A percentile compares a stretch with the other conserved stretches of the same genome.
phyloP scores from a whole-genome alignment of 2,113 vertebrate genomes.

The Nycticebus coucang region DNA sequence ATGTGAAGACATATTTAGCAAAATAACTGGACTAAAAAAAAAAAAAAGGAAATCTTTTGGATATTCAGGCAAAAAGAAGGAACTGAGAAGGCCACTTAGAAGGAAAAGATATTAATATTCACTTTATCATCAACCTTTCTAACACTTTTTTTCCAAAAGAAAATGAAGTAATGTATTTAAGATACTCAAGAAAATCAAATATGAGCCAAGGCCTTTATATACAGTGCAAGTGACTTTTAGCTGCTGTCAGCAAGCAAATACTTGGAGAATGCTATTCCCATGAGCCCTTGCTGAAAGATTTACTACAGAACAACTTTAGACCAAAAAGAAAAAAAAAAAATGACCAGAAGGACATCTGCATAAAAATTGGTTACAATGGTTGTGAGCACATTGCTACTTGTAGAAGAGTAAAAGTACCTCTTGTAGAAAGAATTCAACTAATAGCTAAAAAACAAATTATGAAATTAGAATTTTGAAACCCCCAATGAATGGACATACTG shows the following conservation, averaged over 20 bases:
- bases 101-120: background rate
- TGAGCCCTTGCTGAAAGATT: background rate
- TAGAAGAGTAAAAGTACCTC: background rate
- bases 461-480: background rate
- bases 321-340: background rate
- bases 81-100: background rate
- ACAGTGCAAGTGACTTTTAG: background rate
- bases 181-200: background rate
- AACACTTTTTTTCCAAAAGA: background rate
- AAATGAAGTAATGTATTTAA: conserved; percentile 5
- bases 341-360: background rate
- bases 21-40: background rate
- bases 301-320: background rate
- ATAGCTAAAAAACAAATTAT: background rate
- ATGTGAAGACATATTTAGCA: background rate
- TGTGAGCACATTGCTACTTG: background rate
- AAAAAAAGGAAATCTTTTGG: background rate
- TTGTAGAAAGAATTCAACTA: conserved; percentile 1
- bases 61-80: background rate
- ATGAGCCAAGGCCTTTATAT: background rate
- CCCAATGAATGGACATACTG: background rate
- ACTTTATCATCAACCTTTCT: background rate
- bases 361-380: background rate
- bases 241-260: background rate
- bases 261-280: background rate